phyloP scores from a whole-genome alignment of 2,888 invertebrate genomes.

The Mimachlamys varia region DNA sequence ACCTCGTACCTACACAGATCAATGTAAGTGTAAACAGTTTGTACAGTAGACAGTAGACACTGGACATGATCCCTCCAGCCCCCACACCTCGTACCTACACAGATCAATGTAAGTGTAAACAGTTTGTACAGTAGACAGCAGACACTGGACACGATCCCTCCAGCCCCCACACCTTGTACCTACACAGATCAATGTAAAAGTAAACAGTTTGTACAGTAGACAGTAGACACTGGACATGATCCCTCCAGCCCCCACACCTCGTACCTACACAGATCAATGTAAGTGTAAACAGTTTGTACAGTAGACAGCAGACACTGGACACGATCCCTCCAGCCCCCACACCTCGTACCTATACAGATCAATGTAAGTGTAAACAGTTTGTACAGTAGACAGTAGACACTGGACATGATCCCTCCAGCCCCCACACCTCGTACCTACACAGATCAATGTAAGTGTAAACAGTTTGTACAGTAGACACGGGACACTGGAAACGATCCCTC shows the following conservation, averaged over 20 bases:
- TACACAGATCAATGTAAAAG: no score
- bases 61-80: conserved; percentile 99
- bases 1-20: no score
- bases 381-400: conserved; percentile 99
- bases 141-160: conserved; percentile 99
- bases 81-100: conserved; percentile 96
- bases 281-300: conserved; percentile 98
- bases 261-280: no score
- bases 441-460: conserved; percentile 96
- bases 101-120: conserved; percentile 96
- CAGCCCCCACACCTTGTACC: conserved; percentile 96
- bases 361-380: conserved; percentile 97
- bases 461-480: conserved; percentile 99
- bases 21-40: conserved; percentile 97
- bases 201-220: conserved; percentile 98
- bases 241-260: conserved; percentile 98
- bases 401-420: conserved; percentile 99
- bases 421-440: conserved; percentile 96
- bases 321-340: conserved; percentile 99
- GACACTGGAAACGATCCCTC: conserved; percentile 99
- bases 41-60: conserved; percentile 99
- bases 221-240: conserved; percentile 99
- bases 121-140: conserved; percentile 99
- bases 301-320: conserved; percentile 99
- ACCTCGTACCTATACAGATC: conserved; percentile 94